Conservation (phyloP, 2,888 invertebrate species). For the Sesamia inferens region DNA sequence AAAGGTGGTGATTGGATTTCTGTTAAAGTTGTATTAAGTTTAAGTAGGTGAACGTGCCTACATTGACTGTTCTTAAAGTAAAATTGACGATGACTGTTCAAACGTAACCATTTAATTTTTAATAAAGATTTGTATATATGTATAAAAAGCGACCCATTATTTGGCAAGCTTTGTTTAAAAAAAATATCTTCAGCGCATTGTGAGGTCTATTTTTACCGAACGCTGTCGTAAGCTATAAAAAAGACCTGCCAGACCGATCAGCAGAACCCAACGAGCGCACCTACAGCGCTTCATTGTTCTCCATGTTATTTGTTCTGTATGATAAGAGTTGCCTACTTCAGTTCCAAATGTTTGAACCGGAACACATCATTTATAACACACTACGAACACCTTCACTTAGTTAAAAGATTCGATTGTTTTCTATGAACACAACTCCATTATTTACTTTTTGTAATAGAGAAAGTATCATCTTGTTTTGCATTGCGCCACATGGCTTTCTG, state of each 20-base stretch:
- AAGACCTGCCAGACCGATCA: conserved; percentile 68
- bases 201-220: background rate
- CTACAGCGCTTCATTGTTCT: conserved; percentile 86
- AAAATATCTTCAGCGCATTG: background rate
- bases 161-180: background rate
- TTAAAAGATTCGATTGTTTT: conserved; percentile 82
- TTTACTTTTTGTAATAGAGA: conserved; percentile 45
- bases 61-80: background rate
- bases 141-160: background rate
- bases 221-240: conserved; percentile 73
- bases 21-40: conserved; percentile 6
- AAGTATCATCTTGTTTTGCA: conserved; percentile 16
- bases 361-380: conserved; percentile 80
- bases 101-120: background rate
- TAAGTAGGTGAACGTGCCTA: background rate
- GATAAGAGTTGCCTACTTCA: conserved; percentile 87
- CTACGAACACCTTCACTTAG: conserved; percentile 77
- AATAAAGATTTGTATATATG: background rate
- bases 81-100: no score
- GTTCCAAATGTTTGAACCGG: conserved; percentile 82
- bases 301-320: conserved; percentile 85
- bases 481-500: conserved; percentile 1
- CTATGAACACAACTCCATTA: conserved; percentile 63
- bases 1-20: conserved; percentile 31
- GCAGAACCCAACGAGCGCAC: conserved; percentile 78